phyloP scores from a whole-genome alignment of 2,797 vertebrate genomes.

The Parotocinclus haroldoi region DNA sequence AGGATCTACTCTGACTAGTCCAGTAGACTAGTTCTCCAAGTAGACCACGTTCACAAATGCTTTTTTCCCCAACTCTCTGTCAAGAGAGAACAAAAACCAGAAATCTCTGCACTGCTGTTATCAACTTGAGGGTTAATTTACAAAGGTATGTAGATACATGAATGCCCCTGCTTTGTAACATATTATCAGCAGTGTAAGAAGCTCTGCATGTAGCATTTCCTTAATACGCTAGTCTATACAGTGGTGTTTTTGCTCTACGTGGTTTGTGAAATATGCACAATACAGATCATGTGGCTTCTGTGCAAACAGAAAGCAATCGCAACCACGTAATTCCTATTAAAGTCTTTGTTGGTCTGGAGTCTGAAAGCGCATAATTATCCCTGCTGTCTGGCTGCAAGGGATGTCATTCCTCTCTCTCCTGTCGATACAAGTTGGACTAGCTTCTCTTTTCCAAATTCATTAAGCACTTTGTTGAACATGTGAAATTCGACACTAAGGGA shows the following conservation, averaged over 20 bases:
- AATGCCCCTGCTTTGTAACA: too few relatives aligned
- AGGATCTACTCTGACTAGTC: constrained; percentile 41
- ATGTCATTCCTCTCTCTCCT: too few relatives aligned
- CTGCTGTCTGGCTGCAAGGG: too few relatives aligned
- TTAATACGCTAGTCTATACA: too few relatives aligned
- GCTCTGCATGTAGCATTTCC: too few relatives aligned
- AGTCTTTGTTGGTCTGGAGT: too few relatives aligned
- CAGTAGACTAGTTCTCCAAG: constrained; percentile 6
- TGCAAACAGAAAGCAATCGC: background rate
- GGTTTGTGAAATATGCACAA: constrained; percentile 1
- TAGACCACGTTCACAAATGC: constrained; percentile 20
- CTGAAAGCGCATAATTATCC: too few relatives aligned
- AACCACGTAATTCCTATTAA: constrained; percentile 8
- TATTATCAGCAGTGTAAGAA: background rate
- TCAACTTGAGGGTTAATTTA: background rate
- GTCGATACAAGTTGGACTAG: too few relatives aligned
- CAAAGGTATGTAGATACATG: background rate
- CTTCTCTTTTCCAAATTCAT: too few relatives aligned
- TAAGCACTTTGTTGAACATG: too few relatives aligned
- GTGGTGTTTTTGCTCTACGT: too few relatives aligned
- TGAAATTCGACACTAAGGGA: too few relatives aligned
- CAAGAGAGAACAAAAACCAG: background rate
- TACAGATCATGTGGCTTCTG: background rate
- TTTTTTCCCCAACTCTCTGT: constrained; percentile 4
- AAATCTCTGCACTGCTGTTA: background rate